Conservation (phyloP, 2,113 vertebrate genomes). For the Eudyptes chrysolophus region DNA sequence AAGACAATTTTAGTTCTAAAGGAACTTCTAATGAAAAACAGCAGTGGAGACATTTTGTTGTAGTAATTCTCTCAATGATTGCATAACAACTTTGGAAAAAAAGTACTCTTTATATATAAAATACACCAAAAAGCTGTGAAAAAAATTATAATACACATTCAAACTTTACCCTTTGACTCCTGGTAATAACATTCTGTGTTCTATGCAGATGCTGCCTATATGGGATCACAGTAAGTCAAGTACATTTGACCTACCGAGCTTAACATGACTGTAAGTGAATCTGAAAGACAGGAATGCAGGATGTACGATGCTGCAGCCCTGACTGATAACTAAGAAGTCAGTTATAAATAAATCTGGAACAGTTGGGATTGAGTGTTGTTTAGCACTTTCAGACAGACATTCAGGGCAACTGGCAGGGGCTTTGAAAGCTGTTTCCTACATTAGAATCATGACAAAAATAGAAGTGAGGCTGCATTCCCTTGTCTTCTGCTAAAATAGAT, state of each 20-base stretch:
- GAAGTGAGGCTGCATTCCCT: constrained; percentile 38
- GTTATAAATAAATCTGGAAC: constrained; percentile 74
- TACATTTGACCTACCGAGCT: neutral
- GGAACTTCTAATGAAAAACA: neutral
- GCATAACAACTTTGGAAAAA: neutral
- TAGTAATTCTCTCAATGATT: neutral
- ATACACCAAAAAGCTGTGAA: neutral
- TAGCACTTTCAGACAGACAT: constrained; percentile 69
- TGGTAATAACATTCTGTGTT: neutral
- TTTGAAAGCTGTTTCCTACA: constrained; percentile 65
- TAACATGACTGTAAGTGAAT: neutral
- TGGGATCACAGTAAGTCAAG: neutral
- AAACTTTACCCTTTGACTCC: neutral
- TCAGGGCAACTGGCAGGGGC: constrained; percentile 67
- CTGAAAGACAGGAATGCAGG: neutral
- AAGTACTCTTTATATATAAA: neutral
- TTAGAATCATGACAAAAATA: constrained; percentile 69
- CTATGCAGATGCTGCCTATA: neutral
- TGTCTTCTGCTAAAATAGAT: constrained; percentile 61
- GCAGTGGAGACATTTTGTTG: neutral
- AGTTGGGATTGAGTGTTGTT: constrained; percentile 65
- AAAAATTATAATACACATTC: neutral
- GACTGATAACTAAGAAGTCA: constrained; percentile 56
- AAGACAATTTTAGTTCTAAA: neutral
- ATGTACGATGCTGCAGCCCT: constrained; percentile 34